Base-by-base conservation (phyloP, 2,888 invertebrate genomes). In the Tuta absoluta region DNA sequence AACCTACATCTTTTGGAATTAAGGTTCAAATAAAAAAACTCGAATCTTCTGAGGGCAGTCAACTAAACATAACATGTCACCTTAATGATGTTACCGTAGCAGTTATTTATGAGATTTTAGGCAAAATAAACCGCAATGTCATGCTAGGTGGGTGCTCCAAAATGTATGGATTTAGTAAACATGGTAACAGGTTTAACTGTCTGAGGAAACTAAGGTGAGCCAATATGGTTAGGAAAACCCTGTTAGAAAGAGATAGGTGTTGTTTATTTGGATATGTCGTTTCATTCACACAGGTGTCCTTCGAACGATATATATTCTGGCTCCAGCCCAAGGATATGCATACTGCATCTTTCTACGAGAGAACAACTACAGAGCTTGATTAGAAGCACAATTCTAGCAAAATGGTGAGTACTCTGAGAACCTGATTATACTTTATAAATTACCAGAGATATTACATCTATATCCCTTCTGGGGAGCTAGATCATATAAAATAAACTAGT, bases 231-330 rank as follows among this genome's bases (percentile, higher is more conserved):
- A 63, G 64, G 65, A 65, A 66, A 66, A 65, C 67, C 60, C 64
- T 65, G 62, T 65, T 63, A 65, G 65, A 67, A 10, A 37, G 63
- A 63, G 66, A 69, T 45, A 28, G 57, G 61, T 37, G 63, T 45
- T 38, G 45, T 38, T 53, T 62, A 28, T 62, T 21, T 62, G 8
- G 28, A 11, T 10, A 17, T 57, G 56, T 61, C 63, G 19, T 70
- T 65, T 69, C 65, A 64, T 57, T 67, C 62, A 58, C 56, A 14
- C 67, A 28, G 53, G 57, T 49, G 57, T 63, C 62, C 48, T 66
- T 64, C 21, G 57, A 56, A 14, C 61, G 65, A 67, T 72, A 72
- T 69, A 70, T 67, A 72, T n/a, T 49, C 61, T 62, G 66, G 61
- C 11, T 51, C 17, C 57, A 58, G 51, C 3, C 64, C 63, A 17